These are phyloP conservation scores for Lymantria dispar DNA, from an alignment of 2,888 invertebrate genomes.

Conservation along the genomic window DNA sequence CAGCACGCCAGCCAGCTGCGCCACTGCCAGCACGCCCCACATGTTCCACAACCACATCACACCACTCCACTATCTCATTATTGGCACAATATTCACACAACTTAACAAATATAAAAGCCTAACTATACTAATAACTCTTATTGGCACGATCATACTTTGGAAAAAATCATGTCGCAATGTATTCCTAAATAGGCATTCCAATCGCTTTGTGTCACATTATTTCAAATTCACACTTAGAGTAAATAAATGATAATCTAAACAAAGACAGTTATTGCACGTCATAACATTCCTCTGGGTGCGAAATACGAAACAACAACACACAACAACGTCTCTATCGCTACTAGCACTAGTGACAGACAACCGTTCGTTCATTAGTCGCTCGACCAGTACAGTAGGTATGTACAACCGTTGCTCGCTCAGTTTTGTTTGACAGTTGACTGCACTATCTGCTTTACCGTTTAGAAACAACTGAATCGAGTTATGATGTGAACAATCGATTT, in stretches of 20 bases:
- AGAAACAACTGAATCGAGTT: constrained; percentile 1
- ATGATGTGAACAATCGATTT: too few species aligned
- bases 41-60: constrained; percentile 82
- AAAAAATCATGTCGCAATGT: constrained; percentile 65
- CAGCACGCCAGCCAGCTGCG: constrained; percentile 61
- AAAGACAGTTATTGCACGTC: constrained; percentile 79
- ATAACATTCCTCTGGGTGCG: constrained; percentile 70
- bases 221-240: constrained; percentile 46
- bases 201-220: constrained; percentile 67
- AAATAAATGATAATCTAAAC: constrained; percentile 63
- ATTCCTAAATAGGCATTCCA: constrained; percentile 43
- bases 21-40: constrained; percentile 75
- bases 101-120: constrained; percentile 76
- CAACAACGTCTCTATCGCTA: constrained; percentile 46
- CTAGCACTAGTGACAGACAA: background rate
- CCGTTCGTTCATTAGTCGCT: background rate
- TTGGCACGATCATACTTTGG: constrained; percentile 80
- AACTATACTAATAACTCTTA: constrained; percentile 76
- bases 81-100: constrained; percentile 81
- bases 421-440: background rate
- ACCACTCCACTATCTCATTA: constrained; percentile 82
- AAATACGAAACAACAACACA: constrained; percentile 47
- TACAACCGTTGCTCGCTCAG: background rate
- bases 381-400: background rate
- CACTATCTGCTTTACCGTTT: background rate